These are phyloP conservation scores for Antechinus stuartii DNA, from an alignment of 2,113 vertebrate genomes.

Conservation along the genomic window DNA sequence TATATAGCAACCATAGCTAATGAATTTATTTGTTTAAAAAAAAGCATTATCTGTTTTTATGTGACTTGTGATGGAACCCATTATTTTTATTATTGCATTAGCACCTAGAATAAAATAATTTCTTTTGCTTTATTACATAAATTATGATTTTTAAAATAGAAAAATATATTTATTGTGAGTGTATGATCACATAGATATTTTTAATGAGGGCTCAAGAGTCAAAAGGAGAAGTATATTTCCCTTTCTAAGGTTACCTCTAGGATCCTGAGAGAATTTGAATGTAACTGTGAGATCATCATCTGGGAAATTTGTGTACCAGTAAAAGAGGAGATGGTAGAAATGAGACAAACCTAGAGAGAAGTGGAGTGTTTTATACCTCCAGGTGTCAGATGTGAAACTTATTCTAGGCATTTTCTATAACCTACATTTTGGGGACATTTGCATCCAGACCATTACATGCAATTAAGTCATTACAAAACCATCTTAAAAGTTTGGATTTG, in stretches of 20 bases:
- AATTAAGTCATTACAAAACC: neutral
- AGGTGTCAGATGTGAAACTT: neutral
- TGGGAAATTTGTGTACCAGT: neutral
- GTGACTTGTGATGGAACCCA: neutral
- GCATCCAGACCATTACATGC: neutral
- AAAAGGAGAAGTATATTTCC: neutral
- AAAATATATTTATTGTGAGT: neutral
- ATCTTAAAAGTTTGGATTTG: neutral
- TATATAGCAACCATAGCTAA: neutral
- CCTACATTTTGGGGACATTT: neutral
- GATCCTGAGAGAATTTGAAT: neutral
- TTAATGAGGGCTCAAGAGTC: neutral
- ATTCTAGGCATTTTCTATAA: neutral
- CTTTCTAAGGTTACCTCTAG: neutral
- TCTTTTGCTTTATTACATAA: neutral
- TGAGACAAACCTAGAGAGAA: neutral
- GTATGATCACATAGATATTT: neutral
- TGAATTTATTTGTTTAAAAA: neutral
- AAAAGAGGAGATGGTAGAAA: neutral
- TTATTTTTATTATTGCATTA: neutral
- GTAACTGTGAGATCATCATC: neutral
- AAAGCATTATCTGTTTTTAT: neutral
- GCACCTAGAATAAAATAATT: neutral
- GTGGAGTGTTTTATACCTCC: neutral
- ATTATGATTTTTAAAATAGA: neutral